A percentile compares a stretch with the other conserved stretches of the same genome.
Evolutionary conservation across 2,888 invertebrate genomes (phyloP).

Genomic region (Sussaba pulchella): DNA sequence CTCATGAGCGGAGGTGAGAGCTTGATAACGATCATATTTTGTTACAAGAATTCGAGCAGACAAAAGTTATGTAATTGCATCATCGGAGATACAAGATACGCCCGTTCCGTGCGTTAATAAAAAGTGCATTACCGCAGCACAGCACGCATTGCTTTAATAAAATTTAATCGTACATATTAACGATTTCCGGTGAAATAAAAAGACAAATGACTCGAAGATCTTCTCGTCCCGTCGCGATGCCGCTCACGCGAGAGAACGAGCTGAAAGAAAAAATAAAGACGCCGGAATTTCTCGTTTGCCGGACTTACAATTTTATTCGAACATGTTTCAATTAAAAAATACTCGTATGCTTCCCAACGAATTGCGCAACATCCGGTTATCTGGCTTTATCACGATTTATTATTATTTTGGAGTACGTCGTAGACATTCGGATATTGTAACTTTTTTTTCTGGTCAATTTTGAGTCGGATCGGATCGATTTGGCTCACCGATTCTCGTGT

Average conservation of each 20-base stretch:
- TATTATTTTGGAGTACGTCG: neutral
- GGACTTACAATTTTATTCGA: conserved; percentile 42
- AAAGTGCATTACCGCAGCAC: conserved; percentile 11
- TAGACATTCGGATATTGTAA: neutral
- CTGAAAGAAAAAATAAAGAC: conserved; percentile 1
- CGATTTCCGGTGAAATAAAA: conserved; percentile 38
- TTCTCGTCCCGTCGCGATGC: neutral
- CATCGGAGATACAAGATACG: neutral
- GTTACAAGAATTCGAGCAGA: neutral
- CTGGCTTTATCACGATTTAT: neutral
- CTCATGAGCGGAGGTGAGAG: neutral
- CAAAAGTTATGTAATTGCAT: neutral
- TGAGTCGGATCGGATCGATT: no score
- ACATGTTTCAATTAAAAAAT: conserved; percentile 29
- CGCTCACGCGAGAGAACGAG: neutral
- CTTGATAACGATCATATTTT: neutral
- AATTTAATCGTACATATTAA: conserved; percentile 45
- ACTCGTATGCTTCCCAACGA: conserved; percentile 13
- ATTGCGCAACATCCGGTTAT: conserved; percentile 24
- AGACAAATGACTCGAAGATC: neutral
- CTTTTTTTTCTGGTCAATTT: neutral
- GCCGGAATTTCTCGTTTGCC: conserved; percentile 30
- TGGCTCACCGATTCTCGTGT: no score
- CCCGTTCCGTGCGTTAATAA: neutral
- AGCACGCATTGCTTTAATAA: conserved; percentile 17